Percentiles rank a stretch among this genome's conserved stretches.
Evolutionary conservation across 2,113 vertebrate genomes (phyloP).

Genomic region (Myrmecophaga tridactyla): DNA sequence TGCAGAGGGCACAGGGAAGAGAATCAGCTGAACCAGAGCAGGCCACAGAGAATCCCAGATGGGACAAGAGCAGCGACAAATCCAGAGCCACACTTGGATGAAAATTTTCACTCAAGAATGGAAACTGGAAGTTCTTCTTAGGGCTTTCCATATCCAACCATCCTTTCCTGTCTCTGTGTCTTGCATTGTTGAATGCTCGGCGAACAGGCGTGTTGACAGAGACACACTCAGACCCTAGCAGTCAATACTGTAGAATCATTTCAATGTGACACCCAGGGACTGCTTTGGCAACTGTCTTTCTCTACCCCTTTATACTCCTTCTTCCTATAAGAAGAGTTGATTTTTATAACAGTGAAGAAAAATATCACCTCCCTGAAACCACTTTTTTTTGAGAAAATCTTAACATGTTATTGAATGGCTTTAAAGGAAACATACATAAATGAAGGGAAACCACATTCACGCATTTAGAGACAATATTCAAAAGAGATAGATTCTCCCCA

Average conservation of each 20-base stretch:
- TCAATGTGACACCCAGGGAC: background rate
- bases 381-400: background rate
- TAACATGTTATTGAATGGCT: too few relatives aligned
- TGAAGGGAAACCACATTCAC: too few relatives aligned
- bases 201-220: background rate
- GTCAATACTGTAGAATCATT: background rate
- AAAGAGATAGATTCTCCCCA: too few relatives aligned
- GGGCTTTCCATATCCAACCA: too few relatives aligned
- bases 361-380: background rate
- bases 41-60: background rate
- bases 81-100: background rate
- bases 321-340: background rate
- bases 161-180: background rate
- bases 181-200: background rate
- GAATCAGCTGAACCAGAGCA: background rate
- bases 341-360: background rate
- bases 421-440: too few relatives aligned
- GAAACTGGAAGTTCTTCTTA: background rate
- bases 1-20: background rate
- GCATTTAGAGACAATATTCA: too few relatives aligned
- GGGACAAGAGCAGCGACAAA: background rate
- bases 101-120: background rate
- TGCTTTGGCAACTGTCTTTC: background rate
- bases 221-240: background rate
- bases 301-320: background rate